Evolutionary conservation across 2,888 invertebrate species (phyloP), one percentile per base, ranked within the genome.

Genomic region (Palloptera scutellata): DNA sequence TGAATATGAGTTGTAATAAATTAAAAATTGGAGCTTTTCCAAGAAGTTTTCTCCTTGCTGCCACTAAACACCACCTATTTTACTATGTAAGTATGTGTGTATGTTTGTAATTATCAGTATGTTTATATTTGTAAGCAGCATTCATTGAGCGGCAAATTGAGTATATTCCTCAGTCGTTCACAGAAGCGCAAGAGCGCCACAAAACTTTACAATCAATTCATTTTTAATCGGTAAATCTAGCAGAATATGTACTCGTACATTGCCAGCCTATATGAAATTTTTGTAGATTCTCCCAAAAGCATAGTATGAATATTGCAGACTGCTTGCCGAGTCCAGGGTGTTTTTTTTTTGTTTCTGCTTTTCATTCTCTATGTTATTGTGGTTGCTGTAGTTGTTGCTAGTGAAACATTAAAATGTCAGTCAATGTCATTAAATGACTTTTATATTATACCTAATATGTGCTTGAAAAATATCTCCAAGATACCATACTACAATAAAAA

Each of bases 391-490:
- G 48, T 41, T 62, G 58, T 67, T 55, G 62, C 62, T 62, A 52
- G 79, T 79, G 79, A 80, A 80, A 80, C 78, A 78, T 78, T 80
- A 78, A 78, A 78, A 80, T 78, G 78, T 78, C 78, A 78, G 78
- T 78, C 80, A 78, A 79, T 78, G 78, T 78, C 78, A 78, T 78
- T 78, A 80, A 80, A 78, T 78, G 80, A 79, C 78, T 78, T 80
- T 80, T 78, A 79, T 80, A 78, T 80, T 78, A 78, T 78, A 78
- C 80, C 80, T 80, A 78, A 78, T 77, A 77, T 79, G 78, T 67
- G 62, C 67, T 59, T 42, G 67, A 57, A 30, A 30, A 67, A 62
- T 62, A 67, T 62, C 55, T 55, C 57, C 52, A 55, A 58, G 57
- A 55, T 58, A 57, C 57, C 62, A 57, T 51, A 13, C 15, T 3